A percentile compares a stretch with the other conserved stretches of the same genome.
Conservation (phyloP, 1,140 invertebrate genomes). For the Parapsyche elsis region DNA sequence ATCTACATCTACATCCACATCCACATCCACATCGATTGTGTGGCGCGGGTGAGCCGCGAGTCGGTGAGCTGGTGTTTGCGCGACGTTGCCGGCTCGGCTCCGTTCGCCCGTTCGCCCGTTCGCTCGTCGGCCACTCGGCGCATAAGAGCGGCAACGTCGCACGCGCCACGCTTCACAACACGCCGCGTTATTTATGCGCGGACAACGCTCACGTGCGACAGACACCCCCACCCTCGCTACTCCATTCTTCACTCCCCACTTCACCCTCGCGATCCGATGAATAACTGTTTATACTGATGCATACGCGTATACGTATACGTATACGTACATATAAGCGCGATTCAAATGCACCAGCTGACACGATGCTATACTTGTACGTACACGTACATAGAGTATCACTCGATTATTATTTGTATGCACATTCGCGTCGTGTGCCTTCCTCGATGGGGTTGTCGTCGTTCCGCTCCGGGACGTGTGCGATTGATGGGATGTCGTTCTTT, state of each 20-base stretch:
- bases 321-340: too few species aligned
- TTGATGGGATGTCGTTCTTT: too few species aligned
- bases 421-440: too few species aligned
- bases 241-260: not conserved
- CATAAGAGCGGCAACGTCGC: constrained; percentile 9
- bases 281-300: too few species aligned
- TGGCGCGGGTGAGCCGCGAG: not conserved
- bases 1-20: not conserved
- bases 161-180: constrained; percentile 3
- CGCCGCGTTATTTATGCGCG: not conserved
- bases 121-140: not conserved
- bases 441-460: too few species aligned
- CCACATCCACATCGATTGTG: not conserved
- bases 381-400: too few species aligned
- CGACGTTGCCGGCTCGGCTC: not conserved
- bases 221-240: not conserved
- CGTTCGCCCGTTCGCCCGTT: not conserved
- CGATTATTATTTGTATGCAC: too few species aligned
- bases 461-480: too few species aligned
- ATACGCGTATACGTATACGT: too few species aligned
- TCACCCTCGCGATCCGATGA: not conserved
- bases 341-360: too few species aligned
- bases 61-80: not conserved
- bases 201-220: constrained; percentile 2
- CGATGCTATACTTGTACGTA: too few species aligned